Conservation (phyloP, 2,888 invertebrate species). For the Resseliella maxima region DNA sequence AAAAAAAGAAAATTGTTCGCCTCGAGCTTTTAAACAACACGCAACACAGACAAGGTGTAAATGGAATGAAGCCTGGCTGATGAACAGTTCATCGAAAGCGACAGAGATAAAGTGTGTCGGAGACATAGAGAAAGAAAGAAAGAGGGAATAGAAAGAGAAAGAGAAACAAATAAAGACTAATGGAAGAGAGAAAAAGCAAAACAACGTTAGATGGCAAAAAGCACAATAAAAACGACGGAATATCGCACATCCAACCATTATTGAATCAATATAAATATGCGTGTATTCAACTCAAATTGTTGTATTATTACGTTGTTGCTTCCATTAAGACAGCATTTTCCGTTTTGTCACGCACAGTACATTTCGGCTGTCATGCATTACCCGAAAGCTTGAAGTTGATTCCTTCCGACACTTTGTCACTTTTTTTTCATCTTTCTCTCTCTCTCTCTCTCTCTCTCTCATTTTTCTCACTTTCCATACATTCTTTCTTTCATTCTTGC, state of each 20-base stretch:
- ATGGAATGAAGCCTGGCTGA: too few relatives aligned
- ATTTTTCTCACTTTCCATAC: not conserved
- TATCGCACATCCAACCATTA: not conserved
- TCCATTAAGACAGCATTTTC: not conserved
- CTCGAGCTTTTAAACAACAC: not conserved
- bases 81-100: too few relatives aligned
- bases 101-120: too few relatives aligned
- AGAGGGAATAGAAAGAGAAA: too few relatives aligned
- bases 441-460: not conserved
- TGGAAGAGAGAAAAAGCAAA: not conserved
- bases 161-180: too few relatives aligned
- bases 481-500: not conserved
- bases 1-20: too few relatives aligned
- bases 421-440: not conserved
- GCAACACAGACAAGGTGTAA: too few relatives aligned
- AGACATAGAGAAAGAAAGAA: too few relatives aligned
- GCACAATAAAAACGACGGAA: not conserved
- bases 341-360: not conserved
- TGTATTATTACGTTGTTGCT: not conserved
- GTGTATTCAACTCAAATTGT: slow-evolving; percentile 22
- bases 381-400: not conserved
- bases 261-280: slow-evolving; percentile 34
- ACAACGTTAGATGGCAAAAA: not conserved
- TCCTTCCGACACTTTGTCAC: not conserved
- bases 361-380: not conserved